Evolutionary conservation across 1,140 invertebrate genomes (phyloP), one percentile per base, ranked within the genome.

Genomic region (Aethina tumida): DNA sequence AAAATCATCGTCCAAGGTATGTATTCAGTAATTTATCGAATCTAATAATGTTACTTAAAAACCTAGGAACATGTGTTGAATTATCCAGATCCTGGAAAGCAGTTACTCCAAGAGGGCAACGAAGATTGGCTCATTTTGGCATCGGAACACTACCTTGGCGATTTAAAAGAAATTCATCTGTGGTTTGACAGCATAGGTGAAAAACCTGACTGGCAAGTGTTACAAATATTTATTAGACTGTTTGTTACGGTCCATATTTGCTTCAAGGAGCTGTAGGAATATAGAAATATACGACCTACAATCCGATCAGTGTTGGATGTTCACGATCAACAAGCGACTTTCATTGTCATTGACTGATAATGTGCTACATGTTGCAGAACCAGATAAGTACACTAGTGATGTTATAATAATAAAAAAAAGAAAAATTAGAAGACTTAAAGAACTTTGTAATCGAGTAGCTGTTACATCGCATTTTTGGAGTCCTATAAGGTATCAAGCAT

Each of bases 181-280:
- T 53, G 51, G 51, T 43, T 45, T 21, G 51, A 53, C 41, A 37
- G 35, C 1, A 21, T 51, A n/a, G 48, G 49, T 15, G 31, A 42
- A 25, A 39, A 39, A 26, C 43, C 44, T 1, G 41, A 29, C 14
- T 53, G 52, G 52, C 51, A 43, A 39, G 28, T 35, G 14, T 17
- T 34, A 26, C 7, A 9, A 21, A n/a, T 26, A 9, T 27, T 13
- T 26, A 7, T 17, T 20, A 22, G 14, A 8, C 5, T 12, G 13
- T 35, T 41, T 21, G 29, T 13, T 34, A 12, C 15, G 9, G 5
- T 14, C n/a, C n/a, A n/a, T n/a, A n/a, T n/a, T n/a, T n/a, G 7
- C 1, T 36, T 37, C 15, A 8, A 53, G 52, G 52, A 40, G 43
- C 16, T 51, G 52, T 27, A 33, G 40, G 4, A 35, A 39, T 13